These are phyloP conservation scores for Cynodonichthys magdalenae DNA, from an alignment of 2,797 vertebrate species.

Conservation along the genomic window DNA sequence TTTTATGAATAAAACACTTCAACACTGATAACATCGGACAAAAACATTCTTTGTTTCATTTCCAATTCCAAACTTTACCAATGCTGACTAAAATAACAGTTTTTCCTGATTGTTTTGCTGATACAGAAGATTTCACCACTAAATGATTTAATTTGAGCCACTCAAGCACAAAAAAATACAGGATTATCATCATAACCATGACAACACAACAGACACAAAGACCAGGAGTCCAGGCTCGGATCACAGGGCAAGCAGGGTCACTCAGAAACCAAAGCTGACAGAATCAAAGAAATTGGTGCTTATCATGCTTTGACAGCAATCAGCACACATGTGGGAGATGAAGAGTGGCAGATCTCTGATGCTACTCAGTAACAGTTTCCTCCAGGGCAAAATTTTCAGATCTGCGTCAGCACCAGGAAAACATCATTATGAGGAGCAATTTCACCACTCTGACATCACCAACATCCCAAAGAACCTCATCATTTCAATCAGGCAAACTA, in stretches of 20 bases:
- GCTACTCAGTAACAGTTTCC: slow-evolving; percentile 60
- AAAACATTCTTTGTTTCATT: slow-evolving; percentile 15
- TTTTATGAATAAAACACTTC: slow-evolving; percentile 59
- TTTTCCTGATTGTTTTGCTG: slow-evolving; percentile 12
- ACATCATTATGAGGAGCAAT: slow-evolving; percentile 52
- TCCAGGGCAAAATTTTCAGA: slow-evolving; percentile 52
- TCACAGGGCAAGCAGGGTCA: slow-evolving; percentile 31
- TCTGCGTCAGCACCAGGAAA: slow-evolving; percentile 64
- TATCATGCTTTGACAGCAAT: slow-evolving; percentile 63
- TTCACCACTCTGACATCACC: slow-evolving; percentile 42
- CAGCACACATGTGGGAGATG: slow-evolving; percentile 46
- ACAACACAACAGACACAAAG: slow-evolving; percentile 1
- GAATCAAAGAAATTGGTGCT: slow-evolving; percentile 56
- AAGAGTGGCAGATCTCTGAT: slow-evolving; percentile 76
- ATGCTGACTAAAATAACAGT: slow-evolving; percentile 5
- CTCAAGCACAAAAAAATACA: not conserved
- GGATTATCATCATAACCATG: not conserved
- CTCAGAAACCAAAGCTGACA: slow-evolving; percentile 47
- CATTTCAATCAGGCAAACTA: slow-evolving; percentile 14
- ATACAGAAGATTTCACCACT: not conserved
- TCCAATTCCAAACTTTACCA: slow-evolving; percentile 36
- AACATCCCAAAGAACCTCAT: slow-evolving; percentile 25
- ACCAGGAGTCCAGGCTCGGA: slow-evolving; percentile 15
- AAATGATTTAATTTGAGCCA: slow-evolving; percentile 4
- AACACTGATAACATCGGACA: slow-evolving; percentile 31